phyloP scores from a whole-genome alignment of 2,888 invertebrate species.

The Eupithecia subfuscata region DNA sequence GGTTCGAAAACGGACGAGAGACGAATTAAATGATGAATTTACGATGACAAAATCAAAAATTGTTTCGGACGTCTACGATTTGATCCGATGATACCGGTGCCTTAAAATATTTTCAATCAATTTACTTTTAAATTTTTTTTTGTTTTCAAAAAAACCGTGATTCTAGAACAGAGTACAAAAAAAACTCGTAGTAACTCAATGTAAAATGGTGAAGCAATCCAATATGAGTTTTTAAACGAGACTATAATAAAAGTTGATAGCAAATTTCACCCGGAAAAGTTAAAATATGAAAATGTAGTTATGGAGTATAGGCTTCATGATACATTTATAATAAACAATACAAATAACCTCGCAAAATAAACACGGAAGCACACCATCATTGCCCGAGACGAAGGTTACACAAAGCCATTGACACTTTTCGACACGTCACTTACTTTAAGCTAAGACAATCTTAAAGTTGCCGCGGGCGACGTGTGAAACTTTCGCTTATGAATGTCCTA shows the following conservation, averaged over 20 bases:
- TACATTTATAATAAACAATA: background rate
- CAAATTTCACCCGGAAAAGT: background rate
- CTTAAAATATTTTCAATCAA: no score
- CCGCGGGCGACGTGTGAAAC: conserved; percentile 53
- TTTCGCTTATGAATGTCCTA: conserved; percentile 70
- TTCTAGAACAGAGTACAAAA: background rate
- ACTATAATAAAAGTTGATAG: background rate
- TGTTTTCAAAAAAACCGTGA: background rate
- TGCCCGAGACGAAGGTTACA: conserved; percentile 61
- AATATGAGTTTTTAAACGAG: background rate
- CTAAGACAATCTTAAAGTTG: conserved; percentile 48
- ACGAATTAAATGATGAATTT: no score
- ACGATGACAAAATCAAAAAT: background rate
- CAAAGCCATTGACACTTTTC: conserved; percentile 55
- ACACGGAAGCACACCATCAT: conserved; percentile 53
- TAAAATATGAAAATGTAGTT: background rate
- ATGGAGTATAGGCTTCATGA: background rate
- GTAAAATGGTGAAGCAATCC: background rate
- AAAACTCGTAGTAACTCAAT: background rate
- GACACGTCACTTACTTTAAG: conserved; percentile 52
- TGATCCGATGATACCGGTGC: background rate
- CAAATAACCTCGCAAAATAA: conserved; percentile 7
- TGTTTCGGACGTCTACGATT: background rate
- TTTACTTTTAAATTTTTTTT: no score
- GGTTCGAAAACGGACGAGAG: background rate